A percentile compares a stretch with the other conserved stretches of the same genome.
Evolutionary conservation across 2,113 vertebrate genomes (phyloP).

Genomic region (Elachura formosa): DNA sequence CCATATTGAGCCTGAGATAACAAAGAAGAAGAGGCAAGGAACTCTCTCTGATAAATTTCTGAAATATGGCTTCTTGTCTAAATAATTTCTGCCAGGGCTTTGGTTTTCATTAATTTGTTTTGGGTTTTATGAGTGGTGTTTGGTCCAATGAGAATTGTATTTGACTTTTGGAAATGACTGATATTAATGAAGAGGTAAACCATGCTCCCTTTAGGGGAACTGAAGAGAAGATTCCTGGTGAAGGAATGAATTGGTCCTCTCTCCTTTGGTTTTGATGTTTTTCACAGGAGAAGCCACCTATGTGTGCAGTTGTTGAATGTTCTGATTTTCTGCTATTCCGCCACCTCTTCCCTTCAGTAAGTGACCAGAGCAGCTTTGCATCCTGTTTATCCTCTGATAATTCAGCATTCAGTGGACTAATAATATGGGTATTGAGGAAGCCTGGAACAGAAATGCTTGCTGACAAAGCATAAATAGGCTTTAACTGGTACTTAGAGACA

Average conservation of each 20-base stretch:
- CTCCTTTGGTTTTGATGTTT: not conserved
- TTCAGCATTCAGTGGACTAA: not conserved
- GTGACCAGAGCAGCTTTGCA: slow-evolving; percentile 22
- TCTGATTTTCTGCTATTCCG: slow-evolving; percentile 16
- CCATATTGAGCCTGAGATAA: not conserved
- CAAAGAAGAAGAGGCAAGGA: not conserved
- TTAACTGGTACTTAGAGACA: slow-evolving; percentile 27
- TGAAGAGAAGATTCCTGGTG: not conserved
- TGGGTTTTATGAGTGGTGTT: not conserved
- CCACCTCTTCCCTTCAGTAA: not conserved
- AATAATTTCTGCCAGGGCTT: not conserved
- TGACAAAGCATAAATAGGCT: slow-evolving; percentile 39
- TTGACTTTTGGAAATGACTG: not conserved
- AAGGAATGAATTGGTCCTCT: not conserved
- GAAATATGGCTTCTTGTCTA: not conserved
- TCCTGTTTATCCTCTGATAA: slow-evolving; percentile 24
- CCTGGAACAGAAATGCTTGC: slow-evolving; percentile 42
- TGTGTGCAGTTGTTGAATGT: not conserved
- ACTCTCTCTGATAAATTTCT: not conserved
- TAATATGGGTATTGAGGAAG: not conserved
- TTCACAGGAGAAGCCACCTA: not conserved
- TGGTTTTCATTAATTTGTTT: not conserved
- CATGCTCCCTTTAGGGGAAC: not conserved
- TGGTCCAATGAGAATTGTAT: not conserved
- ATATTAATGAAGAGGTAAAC: not conserved